Percentiles rank a stretch among this genome's conserved stretches.
Evolutionary conservation across 2,888 invertebrate species (phyloP).

Genomic region (Oxytorus armatus): DNA sequence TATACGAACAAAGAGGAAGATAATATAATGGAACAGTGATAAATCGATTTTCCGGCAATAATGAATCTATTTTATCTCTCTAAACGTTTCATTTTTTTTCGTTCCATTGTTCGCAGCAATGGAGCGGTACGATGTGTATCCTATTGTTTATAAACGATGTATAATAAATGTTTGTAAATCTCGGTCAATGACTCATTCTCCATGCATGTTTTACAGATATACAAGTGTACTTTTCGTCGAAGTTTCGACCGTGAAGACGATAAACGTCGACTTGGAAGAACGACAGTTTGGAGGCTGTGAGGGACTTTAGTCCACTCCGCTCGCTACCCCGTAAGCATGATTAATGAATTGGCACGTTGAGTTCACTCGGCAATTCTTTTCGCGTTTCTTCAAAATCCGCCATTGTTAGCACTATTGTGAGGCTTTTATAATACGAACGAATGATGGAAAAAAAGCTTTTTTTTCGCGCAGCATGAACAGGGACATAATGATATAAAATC

Average conservation of each 20-base stretch:
- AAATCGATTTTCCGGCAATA: slow-evolving; percentile 61
- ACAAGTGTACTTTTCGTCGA: slow-evolving; percentile 55
- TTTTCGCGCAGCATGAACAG: neutral
- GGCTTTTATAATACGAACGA: slow-evolving; percentile 49
- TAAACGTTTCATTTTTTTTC: slow-evolving; percentile 55
- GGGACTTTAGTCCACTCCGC: no score
- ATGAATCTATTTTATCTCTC: slow-evolving; percentile 51
- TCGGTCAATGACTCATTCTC: slow-evolving; percentile 38
- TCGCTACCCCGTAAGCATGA: slow-evolving; percentile 69
- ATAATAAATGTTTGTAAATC: slow-evolving; percentile 75
- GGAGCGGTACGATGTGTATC: slow-evolving; percentile 64
- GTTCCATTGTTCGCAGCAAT: slow-evolving; percentile 73
- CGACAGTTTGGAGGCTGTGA: slow-evolving; percentile 34
- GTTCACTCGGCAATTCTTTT: slow-evolving; percentile 58
- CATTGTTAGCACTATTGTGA: slow-evolving; percentile 56
- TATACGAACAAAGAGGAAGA: slow-evolving; percentile 19
- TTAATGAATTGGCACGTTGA: slow-evolving; percentile 74
- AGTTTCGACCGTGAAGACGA: slow-evolving; percentile 15
- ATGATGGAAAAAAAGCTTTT: slow-evolving; percentile 42
- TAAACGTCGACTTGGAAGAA: slow-evolving; percentile 32
- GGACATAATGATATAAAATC: neutral
- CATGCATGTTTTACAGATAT: slow-evolving; percentile 51
- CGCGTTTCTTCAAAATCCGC: slow-evolving; percentile 72
- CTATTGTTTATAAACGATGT: slow-evolving; percentile 76
- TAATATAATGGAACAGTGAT: slow-evolving; percentile 19